phyloP scores from a whole-genome alignment of 1,140 invertebrate genomes.

The Heliothis subflexa region DNA sequence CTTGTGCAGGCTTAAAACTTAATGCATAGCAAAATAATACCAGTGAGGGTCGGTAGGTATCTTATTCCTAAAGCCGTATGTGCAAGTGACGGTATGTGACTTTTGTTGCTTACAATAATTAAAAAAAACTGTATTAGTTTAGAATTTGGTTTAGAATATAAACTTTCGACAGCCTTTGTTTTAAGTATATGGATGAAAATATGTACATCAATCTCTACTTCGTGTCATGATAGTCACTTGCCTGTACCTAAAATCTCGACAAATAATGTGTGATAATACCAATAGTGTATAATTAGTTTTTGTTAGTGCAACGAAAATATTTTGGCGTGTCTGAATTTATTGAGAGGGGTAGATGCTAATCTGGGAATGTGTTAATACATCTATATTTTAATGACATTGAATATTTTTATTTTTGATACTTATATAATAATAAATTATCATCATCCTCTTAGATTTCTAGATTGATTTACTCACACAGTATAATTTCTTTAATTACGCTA shows the following conservation, averaged over 20 bases:
- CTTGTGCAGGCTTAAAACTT: slow-evolving; percentile 63
- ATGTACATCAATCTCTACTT: slow-evolving; percentile 20
- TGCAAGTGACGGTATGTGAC: slow-evolving; percentile 46
- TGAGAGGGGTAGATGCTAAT: slow-evolving; percentile 13
- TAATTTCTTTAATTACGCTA: slow-evolving; percentile 70
- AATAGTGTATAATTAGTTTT: slow-evolving; percentile 4
- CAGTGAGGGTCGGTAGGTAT: neutral
- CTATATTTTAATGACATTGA: slow-evolving; percentile 26
- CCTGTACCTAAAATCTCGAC: slow-evolving; percentile 7
- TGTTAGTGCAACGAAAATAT: slow-evolving; percentile 43
- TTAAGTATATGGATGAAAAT: slow-evolving; percentile 8
- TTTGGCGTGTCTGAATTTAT: slow-evolving; percentile 1
- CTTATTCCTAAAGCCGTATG: neutral
- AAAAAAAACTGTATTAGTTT: slow-evolving; percentile 41
- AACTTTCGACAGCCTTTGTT: slow-evolving; percentile 38
- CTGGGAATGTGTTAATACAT: slow-evolving; percentile 45
- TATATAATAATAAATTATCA: slow-evolving; percentile 65
- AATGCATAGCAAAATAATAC: slow-evolving; percentile 29
- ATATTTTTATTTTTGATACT: slow-evolving; percentile 52
- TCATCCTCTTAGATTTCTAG: slow-evolving; percentile 64
- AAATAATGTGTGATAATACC: neutral
- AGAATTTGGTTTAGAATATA: slow-evolving; percentile 49
- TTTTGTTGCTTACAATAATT: slow-evolving; percentile 49
- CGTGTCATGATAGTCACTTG: slow-evolving; percentile 20
- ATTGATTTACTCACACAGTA: slow-evolving; percentile 66